Evolutionary conservation across 2,888 invertebrate species (phyloP).

Genomic region (Netelia inedita): DNA sequence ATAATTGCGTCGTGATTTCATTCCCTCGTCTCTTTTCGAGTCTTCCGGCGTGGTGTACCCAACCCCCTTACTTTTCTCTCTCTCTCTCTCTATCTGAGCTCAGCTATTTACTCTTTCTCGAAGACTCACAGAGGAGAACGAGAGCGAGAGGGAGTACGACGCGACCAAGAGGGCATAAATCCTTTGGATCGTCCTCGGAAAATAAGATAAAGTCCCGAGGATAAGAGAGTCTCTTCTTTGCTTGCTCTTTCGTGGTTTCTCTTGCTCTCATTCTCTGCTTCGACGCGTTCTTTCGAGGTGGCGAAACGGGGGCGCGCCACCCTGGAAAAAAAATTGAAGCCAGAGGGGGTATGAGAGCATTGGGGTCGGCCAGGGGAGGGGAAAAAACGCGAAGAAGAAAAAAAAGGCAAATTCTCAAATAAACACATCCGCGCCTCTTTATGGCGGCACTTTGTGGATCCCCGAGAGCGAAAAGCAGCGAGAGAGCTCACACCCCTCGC

Average conservation of each 20-base stretch:
- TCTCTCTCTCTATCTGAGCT: constrained; percentile 53
- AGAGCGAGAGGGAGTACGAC: constrained; percentile 38
- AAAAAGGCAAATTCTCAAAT: constrained; percentile 84
- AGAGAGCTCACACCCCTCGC: constrained; percentile 58
- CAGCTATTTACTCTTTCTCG: constrained; percentile 64
- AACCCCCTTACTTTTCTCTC: constrained; percentile 54
- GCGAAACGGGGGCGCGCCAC: constrained; percentile 59
- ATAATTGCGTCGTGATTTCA: constrained; percentile 82
- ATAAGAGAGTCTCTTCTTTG: constrained; percentile 66
- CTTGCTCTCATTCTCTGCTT: constrained; percentile 29
- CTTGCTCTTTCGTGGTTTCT: constrained; percentile 51
- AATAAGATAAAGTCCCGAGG: constrained; percentile 83
- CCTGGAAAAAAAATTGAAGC: constrained; percentile 63
- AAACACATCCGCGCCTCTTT: constrained; percentile 84
- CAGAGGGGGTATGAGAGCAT: constrained; percentile 49
- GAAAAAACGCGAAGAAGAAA: constrained; percentile 68
- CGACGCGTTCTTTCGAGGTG: constrained; percentile 55
- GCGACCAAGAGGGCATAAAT: constrained; percentile 82
- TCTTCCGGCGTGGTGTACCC: constrained; percentile 58
- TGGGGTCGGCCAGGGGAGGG: constrained; percentile 59
- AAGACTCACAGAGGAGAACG: constrained; percentile 46
- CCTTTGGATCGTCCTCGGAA: constrained; percentile 81
- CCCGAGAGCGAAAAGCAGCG: constrained; percentile 61
- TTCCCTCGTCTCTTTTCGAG: constrained; percentile 68
- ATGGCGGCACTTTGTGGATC: constrained; percentile 81